Conservation (phyloP, 2,888 invertebrate species). For the Uloborus plumipes region DNA sequence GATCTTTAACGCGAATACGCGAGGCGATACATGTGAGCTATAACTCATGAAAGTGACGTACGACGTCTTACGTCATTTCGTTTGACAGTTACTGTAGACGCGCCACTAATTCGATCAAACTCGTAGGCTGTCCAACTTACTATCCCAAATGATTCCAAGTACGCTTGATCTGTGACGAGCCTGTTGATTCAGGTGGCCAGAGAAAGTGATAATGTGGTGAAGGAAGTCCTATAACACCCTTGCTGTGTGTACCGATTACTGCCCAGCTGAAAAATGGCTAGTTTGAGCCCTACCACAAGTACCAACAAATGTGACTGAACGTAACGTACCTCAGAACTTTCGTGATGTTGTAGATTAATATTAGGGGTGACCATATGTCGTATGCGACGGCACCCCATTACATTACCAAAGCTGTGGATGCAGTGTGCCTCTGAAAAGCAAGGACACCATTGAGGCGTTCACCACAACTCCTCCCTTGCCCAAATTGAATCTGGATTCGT, state of each 20-base stretch:
- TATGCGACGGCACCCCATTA: not conserved
- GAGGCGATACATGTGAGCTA: not conserved
- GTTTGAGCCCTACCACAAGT: not conserved
- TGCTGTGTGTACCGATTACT: not conserved
- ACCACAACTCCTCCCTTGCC: not conserved
- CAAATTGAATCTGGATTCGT: too few relatives aligned
- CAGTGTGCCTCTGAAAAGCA: not conserved
- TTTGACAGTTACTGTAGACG: not conserved
- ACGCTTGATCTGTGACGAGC: not conserved
- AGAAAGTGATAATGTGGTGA: not conserved
- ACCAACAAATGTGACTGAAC: not conserved
- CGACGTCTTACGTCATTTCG: not conserved
- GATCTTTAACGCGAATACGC: not conserved
- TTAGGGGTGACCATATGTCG: not conserved
- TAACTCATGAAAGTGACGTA: not conserved
- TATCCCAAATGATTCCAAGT: not conserved
- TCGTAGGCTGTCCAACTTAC: not conserved
- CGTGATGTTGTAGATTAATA: not conserved
- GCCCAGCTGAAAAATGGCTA: not conserved
- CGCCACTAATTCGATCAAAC: too few relatives aligned
- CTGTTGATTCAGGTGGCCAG: not conserved
- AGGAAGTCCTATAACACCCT: not conserved
- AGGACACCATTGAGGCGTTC: not conserved
- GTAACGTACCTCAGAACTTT: not conserved
- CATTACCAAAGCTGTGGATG: not conserved